These are phyloP conservation scores for Donacobius atricapilla DNA, from an alignment of 2,113 vertebrate genomes.

Conservation along the genomic window DNA sequence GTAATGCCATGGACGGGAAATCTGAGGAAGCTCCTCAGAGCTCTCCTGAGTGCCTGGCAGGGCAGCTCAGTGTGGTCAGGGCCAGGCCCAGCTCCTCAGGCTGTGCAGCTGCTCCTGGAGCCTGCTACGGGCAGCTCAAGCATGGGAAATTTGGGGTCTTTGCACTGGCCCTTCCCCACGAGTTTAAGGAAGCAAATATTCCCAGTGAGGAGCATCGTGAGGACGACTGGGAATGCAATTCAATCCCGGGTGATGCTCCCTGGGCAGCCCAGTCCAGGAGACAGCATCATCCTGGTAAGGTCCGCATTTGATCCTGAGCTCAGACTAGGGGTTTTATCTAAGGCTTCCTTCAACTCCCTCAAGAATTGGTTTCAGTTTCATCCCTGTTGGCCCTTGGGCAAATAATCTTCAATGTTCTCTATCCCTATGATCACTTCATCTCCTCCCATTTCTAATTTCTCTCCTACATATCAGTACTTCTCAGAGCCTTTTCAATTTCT, in stretches of 20 bases:
- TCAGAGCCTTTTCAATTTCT: not conserved
- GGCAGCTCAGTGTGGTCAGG: not conserved
- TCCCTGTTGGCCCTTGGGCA: not conserved
- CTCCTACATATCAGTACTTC: not conserved
- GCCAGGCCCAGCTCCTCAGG: not conserved
- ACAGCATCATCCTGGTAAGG: not conserved
- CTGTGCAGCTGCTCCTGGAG: not conserved
- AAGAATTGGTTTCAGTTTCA: not conserved
- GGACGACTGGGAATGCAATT: not conserved
- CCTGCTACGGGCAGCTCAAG: not conserved
- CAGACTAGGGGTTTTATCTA: not conserved
- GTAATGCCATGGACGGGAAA: not conserved
- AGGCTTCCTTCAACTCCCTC: not conserved
- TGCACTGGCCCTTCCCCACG: not conserved
- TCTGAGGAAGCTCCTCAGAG: not conserved
- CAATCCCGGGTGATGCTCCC: rapidly evolving
- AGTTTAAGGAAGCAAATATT: not conserved
- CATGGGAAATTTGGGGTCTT: not conserved
- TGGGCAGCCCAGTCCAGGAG: not conserved
- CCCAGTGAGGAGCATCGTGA: rapidly evolving
- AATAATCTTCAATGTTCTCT: not conserved
- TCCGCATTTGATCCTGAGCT: not conserved
- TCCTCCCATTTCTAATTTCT: slow-evolving; percentile 3
- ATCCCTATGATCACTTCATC: not conserved
- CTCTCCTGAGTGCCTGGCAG: not conserved